Conservation (phyloP, 2,113 vertebrate genomes). For the Cyprinus carpio region DNA sequence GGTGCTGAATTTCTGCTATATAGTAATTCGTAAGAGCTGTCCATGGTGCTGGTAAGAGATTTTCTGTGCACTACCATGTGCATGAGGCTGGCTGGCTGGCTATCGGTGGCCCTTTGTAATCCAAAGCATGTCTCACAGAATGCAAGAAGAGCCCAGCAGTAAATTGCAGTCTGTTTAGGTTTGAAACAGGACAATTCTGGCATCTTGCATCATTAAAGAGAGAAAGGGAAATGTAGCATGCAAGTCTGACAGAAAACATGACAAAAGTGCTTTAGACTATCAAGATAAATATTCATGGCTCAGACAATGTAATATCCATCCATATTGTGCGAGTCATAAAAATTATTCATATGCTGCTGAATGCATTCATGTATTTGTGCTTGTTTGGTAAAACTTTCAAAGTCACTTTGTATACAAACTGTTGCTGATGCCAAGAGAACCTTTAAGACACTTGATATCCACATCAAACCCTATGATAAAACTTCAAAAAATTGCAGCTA, state of each 20-base stretch:
- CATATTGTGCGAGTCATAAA: background rate
- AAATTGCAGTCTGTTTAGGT: background rate
- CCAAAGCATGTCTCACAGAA: constrained; percentile 12
- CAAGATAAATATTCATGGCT: constrained; percentile 5
- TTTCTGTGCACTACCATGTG: background rate
- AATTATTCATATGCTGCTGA: constrained; percentile 18
- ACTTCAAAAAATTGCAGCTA: background rate
- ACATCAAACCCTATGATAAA: constrained; percentile 4
- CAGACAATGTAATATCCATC: background rate
- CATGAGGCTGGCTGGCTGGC: background rate
- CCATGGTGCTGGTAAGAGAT: background rate
- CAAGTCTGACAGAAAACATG: constrained; percentile 21
- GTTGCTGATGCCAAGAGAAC: background rate
- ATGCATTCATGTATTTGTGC: constrained; percentile 11
- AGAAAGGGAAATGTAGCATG: constrained; percentile 6
- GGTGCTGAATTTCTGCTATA: background rate
- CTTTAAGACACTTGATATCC: background rate
- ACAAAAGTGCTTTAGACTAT: background rate
- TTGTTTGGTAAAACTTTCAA: constrained; percentile 25
- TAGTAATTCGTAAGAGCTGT: background rate
- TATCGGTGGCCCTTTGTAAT: background rate
- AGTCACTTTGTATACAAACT: constrained; percentile 23
- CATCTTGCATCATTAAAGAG: constrained; percentile 11
- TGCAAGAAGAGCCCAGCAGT: background rate
- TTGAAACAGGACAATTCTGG: constrained; percentile 40